These are phyloP conservation scores for Syrphus vitripennis DNA, from an alignment of 2,888 invertebrate species.

Conservation along the genomic window DNA sequence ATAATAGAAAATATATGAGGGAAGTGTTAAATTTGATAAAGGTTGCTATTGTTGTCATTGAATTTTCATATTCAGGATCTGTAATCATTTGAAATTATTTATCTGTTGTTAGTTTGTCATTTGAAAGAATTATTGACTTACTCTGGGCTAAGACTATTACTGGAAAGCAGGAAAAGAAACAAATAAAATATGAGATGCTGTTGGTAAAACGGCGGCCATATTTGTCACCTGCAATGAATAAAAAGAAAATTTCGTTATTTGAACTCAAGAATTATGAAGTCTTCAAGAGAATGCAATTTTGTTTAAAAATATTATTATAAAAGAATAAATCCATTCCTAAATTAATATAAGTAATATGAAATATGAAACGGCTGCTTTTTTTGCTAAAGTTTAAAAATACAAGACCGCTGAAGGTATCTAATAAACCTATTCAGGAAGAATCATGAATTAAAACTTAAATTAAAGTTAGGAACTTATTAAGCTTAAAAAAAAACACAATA, in stretches of 20 bases:
- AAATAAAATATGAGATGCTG: slow-evolving; percentile 80
- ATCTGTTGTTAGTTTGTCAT: slow-evolving; percentile 44
- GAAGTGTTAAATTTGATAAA: slow-evolving; percentile 83
- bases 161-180: slow-evolving; percentile 80
- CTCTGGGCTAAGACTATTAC: slow-evolving; percentile 79
- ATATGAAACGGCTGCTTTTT: no score
- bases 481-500: background rate
- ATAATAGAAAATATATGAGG: slow-evolving; percentile 83
- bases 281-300: no score
- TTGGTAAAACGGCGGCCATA: slow-evolving; percentile 83
- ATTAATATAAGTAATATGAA: no score
- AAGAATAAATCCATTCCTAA: no score
- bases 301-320: no score
- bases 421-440: no score
- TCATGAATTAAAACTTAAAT: no score
- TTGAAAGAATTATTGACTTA: slow-evolving; percentile 70
- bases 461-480: no score
- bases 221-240: slow-evolving; percentile 79
- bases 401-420: no score
- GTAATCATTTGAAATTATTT: background rate
- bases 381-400: no score
- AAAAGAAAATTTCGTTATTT: no score
- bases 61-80: background rate
- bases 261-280: no score
- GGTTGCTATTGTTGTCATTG: slow-evolving; percentile 79